phyloP scores from a whole-genome alignment of 2,797 vertebrate species.

The Centroberyx gerrardi region DNA sequence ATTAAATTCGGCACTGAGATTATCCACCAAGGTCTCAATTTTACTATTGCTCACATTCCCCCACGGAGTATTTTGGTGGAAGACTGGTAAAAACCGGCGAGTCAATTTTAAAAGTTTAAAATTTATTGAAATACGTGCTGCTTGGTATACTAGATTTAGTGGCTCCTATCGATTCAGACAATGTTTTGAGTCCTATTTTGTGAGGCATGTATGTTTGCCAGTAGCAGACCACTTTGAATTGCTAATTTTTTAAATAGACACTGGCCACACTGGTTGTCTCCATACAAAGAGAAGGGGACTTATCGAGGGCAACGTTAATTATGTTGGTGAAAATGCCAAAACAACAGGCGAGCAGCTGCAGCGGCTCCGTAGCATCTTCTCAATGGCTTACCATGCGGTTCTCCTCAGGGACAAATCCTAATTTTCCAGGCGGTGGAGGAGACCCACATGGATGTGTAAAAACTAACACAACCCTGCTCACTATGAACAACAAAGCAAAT shows the following conservation, averaged over 20 bases:
- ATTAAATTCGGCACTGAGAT: not conserved
- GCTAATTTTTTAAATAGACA: not conserved
- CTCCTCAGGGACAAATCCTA: slow-evolving; percentile 6
- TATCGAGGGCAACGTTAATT: no score
- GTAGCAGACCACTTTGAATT: slow-evolving; percentile 3
- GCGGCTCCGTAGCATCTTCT: slow-evolving; percentile 43
- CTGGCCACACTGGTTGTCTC: slow-evolving; percentile 1
- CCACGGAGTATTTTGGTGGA: no score
- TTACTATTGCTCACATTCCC: not conserved
- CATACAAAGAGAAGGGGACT: not conserved
- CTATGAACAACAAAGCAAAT: not conserved
- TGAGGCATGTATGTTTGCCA: not conserved
- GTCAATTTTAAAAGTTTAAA: not conserved
- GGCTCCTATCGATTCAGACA: not conserved
- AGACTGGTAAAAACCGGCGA: not conserved
- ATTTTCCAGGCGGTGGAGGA: not conserved
- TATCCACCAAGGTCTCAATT: not conserved
- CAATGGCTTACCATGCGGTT: slow-evolving; percentile 24
- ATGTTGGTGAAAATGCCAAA: slow-evolving; percentile 30
- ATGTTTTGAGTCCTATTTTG: not conserved
- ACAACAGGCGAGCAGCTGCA: slow-evolving; percentile 58
- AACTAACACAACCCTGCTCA: not conserved
- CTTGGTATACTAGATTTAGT: not conserved
- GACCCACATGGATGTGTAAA: slow-evolving; percentile 23
- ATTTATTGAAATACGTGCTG: not conserved